Evolutionary conservation across 2,113 vertebrate species (phyloP).

Genomic region (Passerina amoena): DNA sequence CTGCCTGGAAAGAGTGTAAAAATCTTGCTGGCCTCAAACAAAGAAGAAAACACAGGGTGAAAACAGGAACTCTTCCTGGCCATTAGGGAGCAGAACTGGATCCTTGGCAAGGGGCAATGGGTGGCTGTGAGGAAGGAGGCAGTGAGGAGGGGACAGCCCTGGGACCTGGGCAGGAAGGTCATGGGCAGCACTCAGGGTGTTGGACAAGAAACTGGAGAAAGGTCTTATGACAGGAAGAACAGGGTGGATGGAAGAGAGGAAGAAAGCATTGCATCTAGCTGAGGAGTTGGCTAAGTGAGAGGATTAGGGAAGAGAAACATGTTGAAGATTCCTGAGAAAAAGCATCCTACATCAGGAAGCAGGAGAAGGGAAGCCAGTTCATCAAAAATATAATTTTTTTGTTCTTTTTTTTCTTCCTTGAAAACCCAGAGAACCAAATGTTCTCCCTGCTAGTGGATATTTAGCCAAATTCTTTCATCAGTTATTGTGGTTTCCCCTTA

Average conservation of each 20-base stretch:
- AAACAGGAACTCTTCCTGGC: neutral
- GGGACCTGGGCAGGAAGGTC: neutral
- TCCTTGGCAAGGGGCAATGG: accelerated
- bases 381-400: neutral
- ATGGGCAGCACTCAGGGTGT: neutral
- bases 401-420: neutral
- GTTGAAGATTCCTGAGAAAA: neutral
- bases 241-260: neutral
- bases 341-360: neutral
- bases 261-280: neutral
- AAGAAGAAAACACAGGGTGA: neutral
- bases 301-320: neutral
- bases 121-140: neutral
- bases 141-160: neutral
- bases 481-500: neutral
- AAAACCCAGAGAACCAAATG: neutral
- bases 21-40: neutral
- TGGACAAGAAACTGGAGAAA: neutral
- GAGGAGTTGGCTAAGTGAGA: neutral
- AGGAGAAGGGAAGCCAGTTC: neutral
- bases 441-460: neutral
- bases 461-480: neutral
- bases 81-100: neutral
- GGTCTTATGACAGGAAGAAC: neutral
- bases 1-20: neutral